These are phyloP conservation scores for Diachasmimorpha longicaudata DNA, from an alignment of 1,140 invertebrate species.

Conservation along the genomic window DNA sequence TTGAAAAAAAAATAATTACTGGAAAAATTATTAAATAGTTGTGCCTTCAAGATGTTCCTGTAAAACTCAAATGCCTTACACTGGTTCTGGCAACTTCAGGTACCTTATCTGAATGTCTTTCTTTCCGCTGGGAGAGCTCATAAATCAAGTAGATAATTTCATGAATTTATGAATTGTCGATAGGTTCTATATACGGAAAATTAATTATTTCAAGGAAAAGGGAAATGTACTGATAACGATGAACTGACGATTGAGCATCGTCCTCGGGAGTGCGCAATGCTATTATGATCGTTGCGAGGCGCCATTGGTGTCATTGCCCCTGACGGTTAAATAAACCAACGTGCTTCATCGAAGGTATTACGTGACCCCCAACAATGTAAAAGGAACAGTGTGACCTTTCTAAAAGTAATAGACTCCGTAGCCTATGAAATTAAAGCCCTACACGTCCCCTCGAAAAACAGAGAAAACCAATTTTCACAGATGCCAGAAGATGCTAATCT, in stretches of 20 bases:
- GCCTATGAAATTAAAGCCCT: background rate
- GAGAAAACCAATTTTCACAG: background rate
- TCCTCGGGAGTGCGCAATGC: background rate
- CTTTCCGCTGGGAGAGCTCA: background rate
- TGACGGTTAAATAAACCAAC: constrained; percentile 7
- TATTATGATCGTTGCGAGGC: background rate
- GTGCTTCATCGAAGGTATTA: background rate
- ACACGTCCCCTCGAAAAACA: background rate
- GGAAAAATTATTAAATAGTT: no score
- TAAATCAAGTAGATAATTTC: background rate
- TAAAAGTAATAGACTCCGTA: background rate
- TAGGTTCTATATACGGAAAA: background rate
- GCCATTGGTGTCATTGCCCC: constrained; percentile 1
- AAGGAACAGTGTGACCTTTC: background rate
- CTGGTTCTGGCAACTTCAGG: no score
- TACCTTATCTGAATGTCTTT: background rate
- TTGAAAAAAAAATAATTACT: no score
- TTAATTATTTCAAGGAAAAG: constrained; percentile 5
- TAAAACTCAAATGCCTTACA: no score
- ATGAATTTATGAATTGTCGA: background rate
- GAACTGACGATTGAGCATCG: background rate
- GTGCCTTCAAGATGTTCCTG: no score
- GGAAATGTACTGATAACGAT: background rate
- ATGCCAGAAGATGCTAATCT: background rate
- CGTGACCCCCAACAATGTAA: background rate